Percentiles rank a stretch among this genome's conserved stretches.
phyloP scores from a whole-genome alignment of 2,797 vertebrate species.

The Spondyliosoma cantharus region DNA sequence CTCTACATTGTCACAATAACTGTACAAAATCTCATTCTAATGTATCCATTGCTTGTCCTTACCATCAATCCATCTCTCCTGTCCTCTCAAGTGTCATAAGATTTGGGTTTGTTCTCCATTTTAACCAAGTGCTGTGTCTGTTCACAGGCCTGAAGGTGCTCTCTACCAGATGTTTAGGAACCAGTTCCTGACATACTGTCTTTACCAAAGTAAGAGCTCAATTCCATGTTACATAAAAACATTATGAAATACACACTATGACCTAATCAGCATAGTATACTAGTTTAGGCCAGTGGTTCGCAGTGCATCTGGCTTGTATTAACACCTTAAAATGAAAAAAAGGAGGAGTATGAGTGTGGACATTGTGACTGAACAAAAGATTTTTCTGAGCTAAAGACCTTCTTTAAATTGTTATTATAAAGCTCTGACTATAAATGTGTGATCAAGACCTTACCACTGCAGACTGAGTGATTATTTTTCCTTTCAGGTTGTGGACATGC shows the following conservation, averaged over 20 bases:
- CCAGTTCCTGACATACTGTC: slow-evolving; percentile 94
- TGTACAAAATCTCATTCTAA: background rate
- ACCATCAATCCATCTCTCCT: too few relatives aligned
- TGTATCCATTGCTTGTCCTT: background rate
- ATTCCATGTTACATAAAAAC: background rate
- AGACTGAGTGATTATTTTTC: background rate
- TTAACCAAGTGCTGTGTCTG: slow-evolving; percentile 34
- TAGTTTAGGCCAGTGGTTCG: background rate
- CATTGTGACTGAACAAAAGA: background rate
- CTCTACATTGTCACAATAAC: background rate
- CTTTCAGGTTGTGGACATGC: too few relatives aligned
- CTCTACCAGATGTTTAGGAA: slow-evolving; percentile 98
- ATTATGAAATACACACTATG: background rate
- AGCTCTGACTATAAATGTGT: background rate
- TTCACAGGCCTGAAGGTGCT: slow-evolving; percentile 91
- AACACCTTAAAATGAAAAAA: background rate
- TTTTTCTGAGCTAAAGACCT: background rate
- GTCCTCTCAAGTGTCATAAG: background rate
- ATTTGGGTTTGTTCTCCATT: background rate
- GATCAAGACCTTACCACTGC: background rate
- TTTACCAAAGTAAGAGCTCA: slow-evolving; percentile 93
- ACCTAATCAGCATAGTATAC: background rate
- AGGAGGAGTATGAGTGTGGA: background rate
- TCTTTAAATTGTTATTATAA: background rate
- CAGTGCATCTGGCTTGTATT: background rate